phyloP scores from a whole-genome alignment of 2,797 vertebrate species.

The Diglossa cyanea region DNA sequence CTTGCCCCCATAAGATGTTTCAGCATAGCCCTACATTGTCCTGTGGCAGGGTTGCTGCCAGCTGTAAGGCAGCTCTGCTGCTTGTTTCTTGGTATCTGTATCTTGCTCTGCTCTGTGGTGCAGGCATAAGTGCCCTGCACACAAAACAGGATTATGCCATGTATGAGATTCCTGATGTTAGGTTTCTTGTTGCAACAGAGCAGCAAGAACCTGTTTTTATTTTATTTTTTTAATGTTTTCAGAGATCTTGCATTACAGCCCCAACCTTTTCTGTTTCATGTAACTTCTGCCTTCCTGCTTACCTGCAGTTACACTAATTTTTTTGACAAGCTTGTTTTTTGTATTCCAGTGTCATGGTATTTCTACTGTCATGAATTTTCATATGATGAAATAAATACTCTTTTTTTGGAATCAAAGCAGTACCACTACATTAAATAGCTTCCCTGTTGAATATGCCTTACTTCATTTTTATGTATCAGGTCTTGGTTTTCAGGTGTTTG shows the following conservation, averaged over 20 bases:
- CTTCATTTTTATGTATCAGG: not conserved
- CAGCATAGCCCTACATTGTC: not conserved
- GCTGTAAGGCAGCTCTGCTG: not conserved
- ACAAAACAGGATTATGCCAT: not conserved
- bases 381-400: not conserved
- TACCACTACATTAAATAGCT: not conserved
- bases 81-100: not conserved
- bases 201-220: not conserved
- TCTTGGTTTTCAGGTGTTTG: not conserved
- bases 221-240: not conserved
- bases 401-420: not conserved
- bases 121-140: not conserved
- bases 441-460: not conserved
- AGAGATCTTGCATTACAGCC: not conserved
- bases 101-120: not conserved
- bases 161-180: not conserved
- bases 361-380: not conserved
- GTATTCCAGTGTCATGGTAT: not conserved
- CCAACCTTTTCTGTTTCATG: accelerated
- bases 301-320: not conserved
- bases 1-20: not conserved
- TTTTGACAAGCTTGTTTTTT: not conserved
- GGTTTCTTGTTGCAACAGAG: not conserved
- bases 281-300: not conserved
- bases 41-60: not conserved